Evolutionary conservation across 2,113 vertebrate genomes (phyloP).

Genomic region (Prinia subflava): DNA sequence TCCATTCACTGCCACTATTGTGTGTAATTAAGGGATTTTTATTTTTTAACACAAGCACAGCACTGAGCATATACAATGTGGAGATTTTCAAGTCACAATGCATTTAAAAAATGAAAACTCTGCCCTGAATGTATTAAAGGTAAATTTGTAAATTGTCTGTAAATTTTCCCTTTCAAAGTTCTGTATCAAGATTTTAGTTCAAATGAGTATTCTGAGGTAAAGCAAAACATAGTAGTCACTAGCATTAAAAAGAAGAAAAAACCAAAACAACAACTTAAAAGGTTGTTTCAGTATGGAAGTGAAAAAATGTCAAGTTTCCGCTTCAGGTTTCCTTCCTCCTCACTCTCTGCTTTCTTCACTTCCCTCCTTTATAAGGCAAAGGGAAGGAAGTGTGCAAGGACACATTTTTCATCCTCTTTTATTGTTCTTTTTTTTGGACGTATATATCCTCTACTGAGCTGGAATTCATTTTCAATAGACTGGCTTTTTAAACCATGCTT

Average conservation of each 20-base stretch:
- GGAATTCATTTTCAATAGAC: neutral
- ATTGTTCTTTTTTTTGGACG: neutral
- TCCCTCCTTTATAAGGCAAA: neutral
- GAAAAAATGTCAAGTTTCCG: neutral
- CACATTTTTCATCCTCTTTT: neutral
- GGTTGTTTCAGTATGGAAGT: neutral
- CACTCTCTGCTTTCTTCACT: neutral
- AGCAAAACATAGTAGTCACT: neutral
- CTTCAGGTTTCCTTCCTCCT: slow-evolving; percentile 7
- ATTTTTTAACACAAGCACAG: neutral
- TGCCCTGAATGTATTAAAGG: neutral
- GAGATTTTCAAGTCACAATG: neutral
- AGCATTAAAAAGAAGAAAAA: neutral
- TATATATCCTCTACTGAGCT: neutral
- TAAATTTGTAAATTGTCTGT: too few species aligned
- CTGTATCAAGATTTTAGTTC: neutral
- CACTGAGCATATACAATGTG: neutral
- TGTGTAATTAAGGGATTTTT: neutral
- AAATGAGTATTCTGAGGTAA: neutral
- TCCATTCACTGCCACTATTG: neutral
- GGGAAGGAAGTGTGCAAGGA: neutral
- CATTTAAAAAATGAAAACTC: neutral
- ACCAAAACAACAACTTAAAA: neutral
- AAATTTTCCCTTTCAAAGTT: neutral
- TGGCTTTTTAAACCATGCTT: neutral